A percentile compares a stretch with the other conserved stretches of the same genome.
Evolutionary conservation across 2,888 invertebrate genomes (phyloP).

Genomic region (Atrina japonica): DNA sequence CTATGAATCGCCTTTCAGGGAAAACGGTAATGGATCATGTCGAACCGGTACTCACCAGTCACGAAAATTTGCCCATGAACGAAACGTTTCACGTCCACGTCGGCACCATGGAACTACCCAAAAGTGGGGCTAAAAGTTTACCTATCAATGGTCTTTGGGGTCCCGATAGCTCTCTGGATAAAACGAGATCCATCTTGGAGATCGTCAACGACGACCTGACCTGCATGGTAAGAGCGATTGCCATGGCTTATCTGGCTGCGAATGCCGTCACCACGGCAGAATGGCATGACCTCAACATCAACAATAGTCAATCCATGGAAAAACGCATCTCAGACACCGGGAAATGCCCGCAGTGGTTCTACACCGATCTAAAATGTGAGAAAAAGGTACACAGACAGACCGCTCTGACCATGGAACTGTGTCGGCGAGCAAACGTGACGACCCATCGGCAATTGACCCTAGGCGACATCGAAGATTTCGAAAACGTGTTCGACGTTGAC

Average conservation of each 20-base stretch:
- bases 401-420: too few species aligned
- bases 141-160: too few species aligned
- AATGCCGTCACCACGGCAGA: conserved; percentile 12
- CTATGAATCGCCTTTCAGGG: neutral
- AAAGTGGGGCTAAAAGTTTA: too few species aligned
- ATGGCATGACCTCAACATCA: conserved; percentile 18
- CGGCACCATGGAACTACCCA: conserved; percentile 41
- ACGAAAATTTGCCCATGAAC: conserved; percentile 23
- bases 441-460: neutral
- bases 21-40: conserved; percentile 15
- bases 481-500: conserved; percentile 5
- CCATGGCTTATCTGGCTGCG: conserved; percentile 3
- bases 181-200: conserved; percentile 7
- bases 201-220: conserved; percentile 6
- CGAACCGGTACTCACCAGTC: conserved; percentile 16
- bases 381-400: neutral
- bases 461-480: too few species aligned
- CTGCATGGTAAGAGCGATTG: conserved; percentile 14
- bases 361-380: neutral
- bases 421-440: too few species aligned
- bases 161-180: too few species aligned
- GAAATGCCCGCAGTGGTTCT: conserved; percentile 3
- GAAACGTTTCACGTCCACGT: conserved; percentile 39
- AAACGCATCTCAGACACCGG: neutral
- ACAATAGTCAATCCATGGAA: conserved; percentile 1